Evolutionary conservation across 2,113 vertebrate genomes (phyloP), one percentile per base, ranked within the genome.

Genomic region (Emberiza fucata): DNA sequence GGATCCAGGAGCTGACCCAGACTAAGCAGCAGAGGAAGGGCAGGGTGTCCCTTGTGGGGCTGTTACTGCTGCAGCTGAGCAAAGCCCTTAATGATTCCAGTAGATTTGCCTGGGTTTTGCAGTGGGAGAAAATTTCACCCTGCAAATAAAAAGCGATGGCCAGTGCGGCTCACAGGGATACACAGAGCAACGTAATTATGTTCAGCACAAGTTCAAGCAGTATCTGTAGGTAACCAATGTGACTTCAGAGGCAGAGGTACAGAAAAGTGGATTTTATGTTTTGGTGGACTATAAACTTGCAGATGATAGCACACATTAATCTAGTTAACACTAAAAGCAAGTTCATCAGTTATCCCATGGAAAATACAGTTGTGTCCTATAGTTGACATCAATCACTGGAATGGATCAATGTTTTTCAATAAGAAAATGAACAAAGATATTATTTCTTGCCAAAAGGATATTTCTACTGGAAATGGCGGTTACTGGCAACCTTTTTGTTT

Each of bases 1-100:
- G 92, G 88, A 90, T 69, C 5, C 4, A 25, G 51, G 70, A 93
- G 66, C 70, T 10, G 28, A 82, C 68, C 89, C 56, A 94, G 81
- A 66, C 70, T 25, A 24, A 87, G 86, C 75, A 94, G 87, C 73
- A 72, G 84, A 72, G 87, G 93, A 91, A 87, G 87, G 87, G 90
- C 92, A 91, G 85, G 40, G 45, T 73, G 63, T 97, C 91, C 94
- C 96, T 90, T 85, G 93, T 82, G 96, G 84, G 89, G 81, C 95
- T 91, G 85, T 94, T 95, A 95, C 0, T 6, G 95, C 78, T 92
- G 78, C 84, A 77, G 44, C 86, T 3, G 2, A 91, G 87, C 59
- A 82, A 80, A 92, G 50, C 73, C 87, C 76, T 82, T 95, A 95
- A 96, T 95, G 96, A 95, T 93, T 76, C 81, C 12, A 13, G 40